Evolutionary conservation across 2,797 vertebrate species (phyloP).

Genomic region (Pangasius larnaudii): DNA sequence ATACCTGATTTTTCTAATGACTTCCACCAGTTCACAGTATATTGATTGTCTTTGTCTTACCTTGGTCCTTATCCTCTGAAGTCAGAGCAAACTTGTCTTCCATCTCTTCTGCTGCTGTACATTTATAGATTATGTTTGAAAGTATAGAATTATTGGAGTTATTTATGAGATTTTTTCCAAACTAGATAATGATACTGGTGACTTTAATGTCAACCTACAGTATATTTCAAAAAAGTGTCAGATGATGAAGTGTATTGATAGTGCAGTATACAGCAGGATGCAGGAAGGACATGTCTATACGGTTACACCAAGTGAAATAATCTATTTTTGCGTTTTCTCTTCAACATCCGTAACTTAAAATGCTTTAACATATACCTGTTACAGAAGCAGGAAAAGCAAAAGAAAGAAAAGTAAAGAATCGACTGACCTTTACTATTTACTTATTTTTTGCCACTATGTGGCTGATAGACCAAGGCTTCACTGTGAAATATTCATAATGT

Average conservation of each 20-base stretch:
- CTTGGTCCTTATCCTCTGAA: background rate
- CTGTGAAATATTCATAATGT: conserved; percentile 57
- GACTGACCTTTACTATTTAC: conserved; percentile 41
- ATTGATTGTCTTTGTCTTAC: background rate
- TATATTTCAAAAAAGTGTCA: background rate
- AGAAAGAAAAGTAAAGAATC: background rate
- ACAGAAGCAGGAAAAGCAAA: background rate
- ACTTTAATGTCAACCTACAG: background rate
- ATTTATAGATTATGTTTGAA: background rate
- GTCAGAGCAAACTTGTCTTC: background rate
- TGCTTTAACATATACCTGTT: background rate
- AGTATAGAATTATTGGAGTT: background rate
- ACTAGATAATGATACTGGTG: background rate
- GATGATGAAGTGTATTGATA: background rate
- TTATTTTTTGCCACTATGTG: conserved; percentile 34
- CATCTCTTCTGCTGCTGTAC: background rate
- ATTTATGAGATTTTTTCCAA: background rate
- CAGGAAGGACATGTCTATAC: background rate
- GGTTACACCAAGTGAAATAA: background rate
- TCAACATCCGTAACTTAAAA: background rate
- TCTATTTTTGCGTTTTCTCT: background rate
- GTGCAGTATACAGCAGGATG: background rate
- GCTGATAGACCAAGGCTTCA: conserved; percentile 34
- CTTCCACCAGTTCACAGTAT: background rate
- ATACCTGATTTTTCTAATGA: background rate